These are phyloP conservation scores for Chaetodon auriga DNA, from an alignment of 2,113 vertebrate genomes.

Conservation along the genomic window DNA sequence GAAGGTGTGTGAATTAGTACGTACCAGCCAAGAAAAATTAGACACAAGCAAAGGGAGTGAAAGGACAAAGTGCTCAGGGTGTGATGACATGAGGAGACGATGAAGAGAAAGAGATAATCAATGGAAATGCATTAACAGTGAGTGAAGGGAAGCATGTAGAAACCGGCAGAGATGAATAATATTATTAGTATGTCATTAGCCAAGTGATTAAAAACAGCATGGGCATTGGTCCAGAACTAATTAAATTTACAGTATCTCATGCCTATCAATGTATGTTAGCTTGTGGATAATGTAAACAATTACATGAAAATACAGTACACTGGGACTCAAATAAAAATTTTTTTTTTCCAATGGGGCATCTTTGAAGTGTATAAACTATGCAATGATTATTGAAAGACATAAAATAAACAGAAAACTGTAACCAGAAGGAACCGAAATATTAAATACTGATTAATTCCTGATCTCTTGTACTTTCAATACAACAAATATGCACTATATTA, in stretches of 20 bases:
- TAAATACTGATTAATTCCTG: neutral
- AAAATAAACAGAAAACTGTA: neutral
- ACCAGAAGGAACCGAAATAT: neutral
- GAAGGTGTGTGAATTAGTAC: constrained; percentile 58
- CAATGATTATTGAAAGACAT: neutral
- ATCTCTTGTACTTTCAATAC: neutral
- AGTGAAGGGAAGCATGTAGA: constrained; percentile 32
- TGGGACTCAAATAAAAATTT: neutral
- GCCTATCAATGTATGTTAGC: constrained; percentile 11
- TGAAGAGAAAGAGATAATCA: constrained; percentile 60
- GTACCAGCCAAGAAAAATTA: constrained; percentile 31
- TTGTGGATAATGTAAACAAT: neutral
- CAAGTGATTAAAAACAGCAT: constrained; percentile 39
- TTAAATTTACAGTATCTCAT: constrained; percentile 13
- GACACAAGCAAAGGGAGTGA: constrained; percentile 37
- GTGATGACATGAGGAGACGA: constrained; percentile 43
- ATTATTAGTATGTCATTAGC: constrained; percentile 51
- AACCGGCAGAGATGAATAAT: constrained; percentile 40
- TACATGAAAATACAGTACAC: constrained; percentile 6
- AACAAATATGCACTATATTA: neutral
- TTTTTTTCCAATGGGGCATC: neutral
- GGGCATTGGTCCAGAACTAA: constrained; percentile 24
- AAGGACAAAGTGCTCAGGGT: constrained; percentile 42
- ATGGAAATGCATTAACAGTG: constrained; percentile 52
- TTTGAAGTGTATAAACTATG: neutral